Evolutionary conservation across 1,140 invertebrate species (phyloP), one percentile per base, ranked within the genome.

Genomic region (Pseudomyrmex cubaensis): DNA sequence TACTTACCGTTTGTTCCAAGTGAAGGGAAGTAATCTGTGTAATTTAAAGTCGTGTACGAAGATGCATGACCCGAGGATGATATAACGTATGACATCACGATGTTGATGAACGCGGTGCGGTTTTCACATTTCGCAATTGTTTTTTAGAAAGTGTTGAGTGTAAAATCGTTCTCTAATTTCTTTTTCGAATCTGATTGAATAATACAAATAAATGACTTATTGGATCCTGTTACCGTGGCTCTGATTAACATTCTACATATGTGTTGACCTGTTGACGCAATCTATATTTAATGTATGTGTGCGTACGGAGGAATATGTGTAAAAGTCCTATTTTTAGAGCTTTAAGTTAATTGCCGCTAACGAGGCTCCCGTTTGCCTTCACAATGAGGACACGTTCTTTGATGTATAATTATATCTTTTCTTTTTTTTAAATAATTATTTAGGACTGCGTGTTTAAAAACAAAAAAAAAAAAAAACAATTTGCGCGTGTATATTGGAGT

Each of bases 321-420:
- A 35, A 35, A 35, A 88, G 76, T 67, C 57, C 88, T 92, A 92
- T 92, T 91, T 92, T 91, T 91, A 91, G 90, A 86, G 73, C 64
- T 85, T 84, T 85, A 35, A 75, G 64, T 90, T 91, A 92, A 92
- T 91, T 92, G 89, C 67, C 83, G 75, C 75, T 91, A 92, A 92
- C 86, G 85, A 90, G 86, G 22, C 52, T 66, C 63, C 57, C 50
- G 70, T 69, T 67, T 56, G 46, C 52, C 54, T 25, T 25, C 17
- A 20, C 62, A 52, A 20, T 73, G 85, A 50, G 50, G 70, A 86
- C 76, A 52, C 62, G 25, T 35, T 56, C 83, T 82, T 44, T 46
- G 35, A 61, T 25, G 8, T 44, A 48, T 22, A 52, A 72, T 46
- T 50, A 12, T 35, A 35, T 35, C 35, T 5, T 63, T 46, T 13